Evolutionary conservation across 2,113 vertebrate genomes (phyloP), one percentile per base, ranked within the genome.

Genomic region (Carassius gibelio): DNA sequence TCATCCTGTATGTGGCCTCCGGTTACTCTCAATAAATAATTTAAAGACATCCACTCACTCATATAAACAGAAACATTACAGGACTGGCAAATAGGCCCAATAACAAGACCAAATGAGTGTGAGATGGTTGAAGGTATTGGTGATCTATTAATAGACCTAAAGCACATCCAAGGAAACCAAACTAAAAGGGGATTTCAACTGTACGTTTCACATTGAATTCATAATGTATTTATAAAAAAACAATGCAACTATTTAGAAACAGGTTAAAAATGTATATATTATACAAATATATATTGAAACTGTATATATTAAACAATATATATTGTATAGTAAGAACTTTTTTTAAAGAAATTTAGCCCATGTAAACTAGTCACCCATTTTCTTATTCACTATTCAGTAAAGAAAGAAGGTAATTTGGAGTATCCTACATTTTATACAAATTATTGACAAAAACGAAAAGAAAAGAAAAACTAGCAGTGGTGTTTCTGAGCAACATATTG

Each of bases 1-100:
- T 82, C 84, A 75, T 75, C 26, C 78, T 82, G 50, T 69, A 84
- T 72, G 57, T 84, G 79, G 78, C 83, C 85, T 87, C 74, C 79
- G 52, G 88, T 87, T 89, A 87, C 88, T 87, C 66, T 78, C 55
- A 15, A 19, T 87, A 66, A 87, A 89, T 87, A 85, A 89, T 89
- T 82, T 11, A 89, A 83, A 64, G 75, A 13, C 19, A 75, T 82
- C 76, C 83, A 78, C 74, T 84, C 62, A 68, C 59, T 69, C 36
- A 79, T 83, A 68, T 59, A 71, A 79, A 69, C 76, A 82, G n/a
- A 34, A 66, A 83, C n/a, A 83, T 34, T 52, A 78, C 78, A 71
- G 34, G 38, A 84, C 48, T 61, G n/a, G 68, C 17, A 71, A 42
- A 61, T 8, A 52, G 4, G 7, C 13, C 72, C 8, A 26, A 68